Percentiles rank a stretch among this genome's conserved stretches.
phyloP scores from a whole-genome alignment of 2,113 vertebrate species.

The Neomonachus schauinslandi region DNA sequence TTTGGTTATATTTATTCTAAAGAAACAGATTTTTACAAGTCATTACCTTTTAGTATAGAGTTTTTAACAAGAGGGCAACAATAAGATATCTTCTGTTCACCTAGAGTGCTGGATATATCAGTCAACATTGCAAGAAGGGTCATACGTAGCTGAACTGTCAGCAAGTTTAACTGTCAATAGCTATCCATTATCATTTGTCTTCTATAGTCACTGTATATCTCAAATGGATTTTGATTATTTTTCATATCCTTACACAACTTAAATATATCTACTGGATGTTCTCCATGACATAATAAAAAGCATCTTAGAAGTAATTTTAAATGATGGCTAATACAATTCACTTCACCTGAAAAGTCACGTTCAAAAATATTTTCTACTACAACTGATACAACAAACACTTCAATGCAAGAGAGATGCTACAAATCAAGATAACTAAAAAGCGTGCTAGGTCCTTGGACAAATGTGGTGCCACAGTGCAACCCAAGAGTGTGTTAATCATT shows the following conservation, averaged over 20 bases:
- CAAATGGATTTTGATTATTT: slow-evolving; percentile 76
- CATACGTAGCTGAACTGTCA: slow-evolving; percentile 44
- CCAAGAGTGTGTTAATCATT: not conserved
- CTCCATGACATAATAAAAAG: slow-evolving; percentile 83
- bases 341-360: slow-evolving; percentile 50
- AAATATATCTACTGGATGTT: slow-evolving; percentile 77
- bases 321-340: slow-evolving; percentile 77
- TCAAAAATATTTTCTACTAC: slow-evolving; percentile 72
- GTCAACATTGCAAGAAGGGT: not conserved
- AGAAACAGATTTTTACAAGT: not conserved
- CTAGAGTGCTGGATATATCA: slow-evolving; percentile 1
- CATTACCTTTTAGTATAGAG: not conserved
- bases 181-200: slow-evolving; percentile 67
- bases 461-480: not conserved
- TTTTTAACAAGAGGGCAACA: not conserved
- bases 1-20: not conserved
- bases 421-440: slow-evolving; percentile 49
- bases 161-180: slow-evolving; percentile 66
- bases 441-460: not conserved
- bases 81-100: not conserved
- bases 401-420: not conserved
- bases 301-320: slow-evolving; percentile 80
- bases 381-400: slow-evolving; percentile 45
- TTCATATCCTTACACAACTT: slow-evolving; percentile 62
- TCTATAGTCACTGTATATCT: slow-evolving; percentile 54